Evolutionary conservation across 2,797 vertebrate genomes (phyloP).

Genomic region (Chelmon rostratus): DNA sequence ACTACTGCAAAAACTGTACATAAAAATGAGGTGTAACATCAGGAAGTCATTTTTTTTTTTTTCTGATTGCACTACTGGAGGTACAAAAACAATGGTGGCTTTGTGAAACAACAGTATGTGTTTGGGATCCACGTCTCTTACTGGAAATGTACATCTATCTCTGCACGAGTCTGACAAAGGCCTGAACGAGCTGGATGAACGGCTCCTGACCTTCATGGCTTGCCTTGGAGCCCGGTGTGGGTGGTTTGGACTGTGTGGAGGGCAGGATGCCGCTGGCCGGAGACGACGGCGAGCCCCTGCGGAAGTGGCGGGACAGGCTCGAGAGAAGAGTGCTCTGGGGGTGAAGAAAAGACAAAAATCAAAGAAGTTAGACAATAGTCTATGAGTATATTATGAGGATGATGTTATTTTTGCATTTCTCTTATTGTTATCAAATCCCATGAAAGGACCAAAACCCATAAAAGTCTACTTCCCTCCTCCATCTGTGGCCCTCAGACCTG

Average conservation of each 20-base stretch:
- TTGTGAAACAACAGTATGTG: background rate
- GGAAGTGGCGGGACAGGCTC: conserved; percentile 94
- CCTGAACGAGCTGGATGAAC: conserved; percentile 96
- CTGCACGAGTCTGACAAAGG: conserved; percentile 94
- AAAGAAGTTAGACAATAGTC: background rate
- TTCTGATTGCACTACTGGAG: conserved; percentile 4
- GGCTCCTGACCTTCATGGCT: conserved; percentile 95
- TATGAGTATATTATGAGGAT: background rate
- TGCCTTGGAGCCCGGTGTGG: conserved; percentile 86
- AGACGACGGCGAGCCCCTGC: conserved; percentile 93
- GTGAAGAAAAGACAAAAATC: background rate
- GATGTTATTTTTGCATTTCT: background rate
- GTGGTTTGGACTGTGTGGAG: conserved; percentile 90
- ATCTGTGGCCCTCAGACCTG: too few relatives aligned
- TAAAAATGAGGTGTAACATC: conserved; percentile 9
- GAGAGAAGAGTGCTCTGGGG: conserved; percentile 95
- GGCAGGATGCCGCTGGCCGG: conserved; percentile 90
- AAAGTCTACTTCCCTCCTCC: too few relatives aligned
- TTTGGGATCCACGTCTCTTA: background rate
- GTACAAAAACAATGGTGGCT: conserved; percentile 12
- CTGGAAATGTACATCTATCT: conserved; percentile 86
- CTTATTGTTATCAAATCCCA: too few relatives aligned
- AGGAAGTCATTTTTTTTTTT: background rate
- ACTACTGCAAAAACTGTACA: conserved; percentile 11
- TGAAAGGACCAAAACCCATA: too few relatives aligned